Percentiles rank a stretch among this genome's conserved stretches.
Conservation (phyloP, 2,113 vertebrate genomes). For the Nesogale talazaci region DNA sequence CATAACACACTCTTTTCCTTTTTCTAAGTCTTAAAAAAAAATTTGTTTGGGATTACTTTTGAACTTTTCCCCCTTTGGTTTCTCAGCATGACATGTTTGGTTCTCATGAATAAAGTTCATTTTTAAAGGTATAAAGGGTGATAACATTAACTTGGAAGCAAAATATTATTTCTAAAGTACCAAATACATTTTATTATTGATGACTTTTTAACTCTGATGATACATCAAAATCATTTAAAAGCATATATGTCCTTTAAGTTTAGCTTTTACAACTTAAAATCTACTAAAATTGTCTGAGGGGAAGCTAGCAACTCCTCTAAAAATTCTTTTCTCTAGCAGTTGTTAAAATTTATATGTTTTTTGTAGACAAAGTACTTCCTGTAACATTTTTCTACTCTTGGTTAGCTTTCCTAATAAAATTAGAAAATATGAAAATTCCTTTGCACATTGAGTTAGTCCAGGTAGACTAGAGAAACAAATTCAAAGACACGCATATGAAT, state of each 20-base stretch:
- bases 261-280: conserved; percentile 49
- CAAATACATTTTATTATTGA: conserved; percentile 57
- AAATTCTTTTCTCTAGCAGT: not conserved
- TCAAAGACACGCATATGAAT: too few relatives aligned
- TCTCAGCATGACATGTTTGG: conserved; percentile 39
- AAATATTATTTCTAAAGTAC: conserved; percentile 60
- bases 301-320: conserved; percentile 9
- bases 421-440: not conserved
- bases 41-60: conserved; percentile 9
- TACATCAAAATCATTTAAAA: conserved; percentile 33
- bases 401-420: conserved; percentile 33
- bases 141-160: conserved; percentile 61
- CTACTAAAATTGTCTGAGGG: conserved; percentile 6
- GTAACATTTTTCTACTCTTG: not conserved
- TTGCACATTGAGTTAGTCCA: too few relatives aligned
- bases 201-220: conserved; percentile 52
- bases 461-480: too few relatives aligned
- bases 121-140: conserved; percentile 58
- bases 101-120: conserved; percentile 53
- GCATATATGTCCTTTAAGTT: conserved; percentile 7
- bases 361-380: conserved; percentile 17
- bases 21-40: conserved; percentile 18
- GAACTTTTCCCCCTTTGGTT: conserved; percentile 47
- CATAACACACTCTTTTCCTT: conserved; percentile 63
- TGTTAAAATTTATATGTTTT: conserved; percentile 10